Base-by-base conservation (phyloP, 2,888 invertebrate species). In the Synergus japonicus region DNA sequence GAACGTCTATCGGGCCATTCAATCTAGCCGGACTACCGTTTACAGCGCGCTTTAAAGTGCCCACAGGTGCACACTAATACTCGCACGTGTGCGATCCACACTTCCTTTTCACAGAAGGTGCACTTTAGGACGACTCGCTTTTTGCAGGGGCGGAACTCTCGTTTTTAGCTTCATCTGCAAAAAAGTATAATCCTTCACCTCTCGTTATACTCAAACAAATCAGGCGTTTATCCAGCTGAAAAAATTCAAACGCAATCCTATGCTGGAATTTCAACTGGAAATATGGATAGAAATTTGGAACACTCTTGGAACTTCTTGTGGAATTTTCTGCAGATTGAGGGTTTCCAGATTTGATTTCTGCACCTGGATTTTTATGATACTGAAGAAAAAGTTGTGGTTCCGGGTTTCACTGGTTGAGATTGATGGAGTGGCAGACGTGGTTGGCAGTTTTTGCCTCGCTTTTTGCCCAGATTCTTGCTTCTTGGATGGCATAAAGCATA, bases 1-100 rank as follows among this genome's bases (percentile, higher is more conserved):
- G 81, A 86, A 83, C 87, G 81, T 83, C 80, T 88, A 88, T 88
- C 88, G 83, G 84, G 78, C 77, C 79, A 79, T 84, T 88, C 85
- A 83, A 88, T 88, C 87, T 88, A 84, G 82, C 83, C 81, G 67
- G 84, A 83, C 86, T 86, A 86, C 87, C 69, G 69, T 69, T 69
- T 69, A 69, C 49, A 69, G 37, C 69, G 69, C 49, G 69, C 49
- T 54, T 69, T 69, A 54, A 69, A 54, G 69, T 69, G 37, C 69
- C 49, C 49, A 69, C 69, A 69, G 69, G 49, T 69, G 69, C 49
- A 37, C 49, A 69, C 49, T 15, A 22, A 69, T 69, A 69, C 49
- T 49, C 69, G 29, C 69, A 69, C 49, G 49, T 69, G 69, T 69
- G 29, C 37, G 29, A 49, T 69, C 69, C 49, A 49, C 49, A 69